Evolutionary conservation across 2,797 vertebrate genomes (phyloP).

Genomic region (Benthosema pterotum): DNA sequence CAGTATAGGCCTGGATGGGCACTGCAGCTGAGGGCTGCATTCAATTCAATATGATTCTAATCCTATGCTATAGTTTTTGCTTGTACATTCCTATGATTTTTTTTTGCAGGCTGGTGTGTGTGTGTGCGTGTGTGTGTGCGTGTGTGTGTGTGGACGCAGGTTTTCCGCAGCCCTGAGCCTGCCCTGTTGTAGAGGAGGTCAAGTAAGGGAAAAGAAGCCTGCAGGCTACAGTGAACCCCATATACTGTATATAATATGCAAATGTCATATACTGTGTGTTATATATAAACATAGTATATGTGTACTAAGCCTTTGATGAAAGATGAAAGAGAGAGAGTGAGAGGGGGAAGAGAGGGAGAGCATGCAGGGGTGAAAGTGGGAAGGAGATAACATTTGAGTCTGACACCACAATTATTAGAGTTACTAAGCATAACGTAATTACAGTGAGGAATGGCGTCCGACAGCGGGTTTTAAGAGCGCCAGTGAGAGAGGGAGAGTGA

Average conservation of each 20-base stretch:
- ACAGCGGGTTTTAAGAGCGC: conserved; percentile 17
- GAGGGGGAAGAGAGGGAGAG: conserved; percentile 11
- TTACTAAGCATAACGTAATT: conserved; percentile 53
- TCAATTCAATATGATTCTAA: conserved; percentile 65
- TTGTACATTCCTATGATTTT: background rate
- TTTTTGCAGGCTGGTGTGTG: conserved; percentile 37
- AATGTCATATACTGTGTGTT: no score
- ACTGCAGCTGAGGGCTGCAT: conserved; percentile 67
- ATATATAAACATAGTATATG: no score
- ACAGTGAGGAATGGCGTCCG: conserved; percentile 36
- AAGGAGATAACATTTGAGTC: conserved; percentile 46
- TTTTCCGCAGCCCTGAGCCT: no score
- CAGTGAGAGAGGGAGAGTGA: conserved; percentile 12
- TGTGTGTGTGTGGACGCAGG: background rate
- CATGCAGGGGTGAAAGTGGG: background rate
- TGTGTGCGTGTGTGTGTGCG: conserved; percentile 26
- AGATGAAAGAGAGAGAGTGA: conserved; percentile 39
- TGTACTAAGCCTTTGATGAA: background rate
- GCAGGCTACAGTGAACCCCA: conserved; percentile 19
- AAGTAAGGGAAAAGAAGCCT: conserved; percentile 36
- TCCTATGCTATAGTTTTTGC: conserved; percentile 28
- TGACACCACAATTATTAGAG: conserved; percentile 40
- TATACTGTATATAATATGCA: no score
- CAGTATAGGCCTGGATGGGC: conserved; percentile 53
- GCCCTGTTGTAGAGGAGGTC: conserved; percentile 21